phyloP scores from a whole-genome alignment of 2,888 invertebrate species.

The Elegia similella region DNA sequence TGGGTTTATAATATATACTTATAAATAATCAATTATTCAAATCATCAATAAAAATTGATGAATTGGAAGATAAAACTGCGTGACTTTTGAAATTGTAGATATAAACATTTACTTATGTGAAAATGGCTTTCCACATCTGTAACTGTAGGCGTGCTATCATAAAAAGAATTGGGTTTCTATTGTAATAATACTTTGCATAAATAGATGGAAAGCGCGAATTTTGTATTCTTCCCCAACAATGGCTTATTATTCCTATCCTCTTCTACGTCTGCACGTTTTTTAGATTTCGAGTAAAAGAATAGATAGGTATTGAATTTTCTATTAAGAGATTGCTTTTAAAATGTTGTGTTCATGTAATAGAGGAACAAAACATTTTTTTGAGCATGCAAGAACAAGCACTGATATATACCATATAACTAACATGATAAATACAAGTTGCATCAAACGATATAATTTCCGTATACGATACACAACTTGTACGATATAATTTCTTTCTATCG shows the following conservation, averaged over 20 bases:
- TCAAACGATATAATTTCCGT: too few species aligned
- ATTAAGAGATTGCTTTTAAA: too few species aligned
- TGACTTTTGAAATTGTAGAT: neutral
- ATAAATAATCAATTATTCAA: too few species aligned
- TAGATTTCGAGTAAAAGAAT: neutral
- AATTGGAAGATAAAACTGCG: neutral
- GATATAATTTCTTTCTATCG: too few species aligned
- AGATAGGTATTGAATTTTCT: too few species aligned
- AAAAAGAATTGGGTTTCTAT: constrained; percentile 27
- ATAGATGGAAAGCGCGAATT: constrained; percentile 20
- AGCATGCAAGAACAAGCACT: too few species aligned
- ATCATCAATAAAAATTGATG: neutral
- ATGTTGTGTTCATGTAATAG: too few species aligned
- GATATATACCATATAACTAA: too few species aligned
- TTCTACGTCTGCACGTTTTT: neutral
- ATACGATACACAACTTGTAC: too few species aligned
- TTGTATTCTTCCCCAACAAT: neutral
- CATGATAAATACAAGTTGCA: too few species aligned
- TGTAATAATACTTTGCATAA: constrained; percentile 29
- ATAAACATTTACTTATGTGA: neutral
- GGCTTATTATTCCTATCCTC: neutral
- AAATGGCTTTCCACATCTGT: neutral
- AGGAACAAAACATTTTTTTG: too few species aligned
- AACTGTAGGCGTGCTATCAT: constrained; percentile 17
- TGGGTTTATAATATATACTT: too few species aligned